Evolutionary conservation across 2,888 invertebrate species (phyloP).

Genomic region (Endotricha flammealis): DNA sequence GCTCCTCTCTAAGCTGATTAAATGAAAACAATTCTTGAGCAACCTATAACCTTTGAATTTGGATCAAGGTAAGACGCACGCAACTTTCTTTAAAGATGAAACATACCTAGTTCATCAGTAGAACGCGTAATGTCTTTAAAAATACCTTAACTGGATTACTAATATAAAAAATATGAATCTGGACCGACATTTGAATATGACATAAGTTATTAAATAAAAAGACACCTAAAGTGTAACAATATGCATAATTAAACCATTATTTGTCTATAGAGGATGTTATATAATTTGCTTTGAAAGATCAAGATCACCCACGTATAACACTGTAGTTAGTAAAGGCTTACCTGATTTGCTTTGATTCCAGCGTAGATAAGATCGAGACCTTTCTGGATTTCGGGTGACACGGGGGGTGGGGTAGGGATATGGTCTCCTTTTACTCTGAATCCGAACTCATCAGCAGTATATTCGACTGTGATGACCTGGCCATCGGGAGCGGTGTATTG

Average conservation of each 20-base stretch:
- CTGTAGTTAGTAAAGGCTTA: conserved; percentile 25
- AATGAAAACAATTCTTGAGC: conserved; percentile 7
- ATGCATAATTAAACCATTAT: too few species aligned
- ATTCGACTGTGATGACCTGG: conserved; percentile 84
- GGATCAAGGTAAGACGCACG: conserved; percentile 6
- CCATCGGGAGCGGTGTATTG: conserved; percentile 89
- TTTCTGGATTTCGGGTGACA: conserved; percentile 90
- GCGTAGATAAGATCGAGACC: conserved; percentile 92
- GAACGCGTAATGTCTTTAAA: background rate
- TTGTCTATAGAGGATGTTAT: background rate
- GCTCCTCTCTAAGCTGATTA: conserved; percentile 6
- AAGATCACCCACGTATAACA: background rate
- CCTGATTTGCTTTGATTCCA: conserved; percentile 82
- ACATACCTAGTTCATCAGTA: background rate
- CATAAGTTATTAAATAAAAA: too few species aligned
- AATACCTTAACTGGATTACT: background rate
- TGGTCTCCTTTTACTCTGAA: conserved; percentile 90
- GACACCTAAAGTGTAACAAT: background rate
- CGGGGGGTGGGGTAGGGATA: conserved; percentile 90
- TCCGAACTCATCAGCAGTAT: conserved; percentile 89
- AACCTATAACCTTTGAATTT: conserved; percentile 8
- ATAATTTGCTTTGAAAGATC: background rate
- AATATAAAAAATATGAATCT: too few species aligned
- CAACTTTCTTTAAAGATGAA: conserved; percentile 7
- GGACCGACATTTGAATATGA: too few species aligned